Evolutionary conservation across 2,888 invertebrate species (phyloP), one percentile per base, ranked within the genome.

Genomic region (Caenorhabditis drosophilae): DNA sequence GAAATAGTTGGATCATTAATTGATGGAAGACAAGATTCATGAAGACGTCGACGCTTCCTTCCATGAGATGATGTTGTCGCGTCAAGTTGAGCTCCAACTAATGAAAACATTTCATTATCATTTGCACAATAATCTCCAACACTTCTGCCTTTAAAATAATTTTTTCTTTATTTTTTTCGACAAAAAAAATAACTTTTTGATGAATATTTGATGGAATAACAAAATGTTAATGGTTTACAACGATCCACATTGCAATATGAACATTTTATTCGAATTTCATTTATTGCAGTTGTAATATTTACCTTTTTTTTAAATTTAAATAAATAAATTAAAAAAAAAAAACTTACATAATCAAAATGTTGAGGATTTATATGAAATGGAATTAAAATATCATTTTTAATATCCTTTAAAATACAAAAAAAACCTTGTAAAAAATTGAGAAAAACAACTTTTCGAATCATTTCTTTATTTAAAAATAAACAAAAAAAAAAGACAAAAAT

Each of bases 11-110:
- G 38, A 36, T 70, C 63, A 31, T 56, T 55, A 9, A 63, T 60
- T 9, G 66, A 56, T 12, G 70, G 67, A 41, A 73, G 66, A 53
- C 75, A 75, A n/a, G 64, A 61, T 47, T 75, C 69, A 47, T 64
- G 64, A 26, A 64, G 44, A 11, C 55, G 50, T 12, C 50, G 41
- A 26, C 51, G 12, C n/a, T 34, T 35, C 22, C 11, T 49, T 18
- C 63, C 31, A 25, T 61, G 55, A 2, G 61, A 55, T 38, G 62
- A 52, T 15, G 58, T 58, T 35, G 58, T 63, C 22, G 58, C 55
- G 20, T 62, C 69, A 18, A 71, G 47, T 57, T 54, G 63, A 26
- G 69, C 63, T n/a, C 67, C 52, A 16, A 75, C 62, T 1, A 75
- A 61, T 7, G 66, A 59, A 20, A 66, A 47, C 55, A 75, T 55